Percentiles rank a stretch among this genome's conserved stretches.
phyloP scores from a whole-genome alignment of 2,888 invertebrate species.

The Archips xylosteana region DNA sequence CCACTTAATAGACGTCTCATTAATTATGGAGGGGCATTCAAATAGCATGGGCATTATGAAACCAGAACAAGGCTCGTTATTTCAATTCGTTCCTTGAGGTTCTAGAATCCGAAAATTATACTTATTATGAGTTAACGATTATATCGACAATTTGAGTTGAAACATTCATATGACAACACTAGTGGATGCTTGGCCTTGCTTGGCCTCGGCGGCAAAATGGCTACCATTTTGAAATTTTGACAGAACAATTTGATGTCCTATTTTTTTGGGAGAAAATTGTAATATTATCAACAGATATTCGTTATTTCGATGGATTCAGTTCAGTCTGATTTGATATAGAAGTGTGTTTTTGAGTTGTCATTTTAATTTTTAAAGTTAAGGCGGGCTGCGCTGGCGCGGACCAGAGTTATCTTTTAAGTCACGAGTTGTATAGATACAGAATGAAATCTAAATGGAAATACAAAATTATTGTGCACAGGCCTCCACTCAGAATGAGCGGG shows the following conservation, averaged over 20 bases:
- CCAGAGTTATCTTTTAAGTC: too few species aligned
- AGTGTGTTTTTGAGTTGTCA: too few species aligned
- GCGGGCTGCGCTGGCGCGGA: too few species aligned
- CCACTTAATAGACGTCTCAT: constrained; percentile 38
- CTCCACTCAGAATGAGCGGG: too few species aligned
- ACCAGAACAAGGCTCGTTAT: constrained; percentile 35
- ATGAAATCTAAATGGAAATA: too few species aligned
- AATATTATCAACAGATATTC: too few species aligned
- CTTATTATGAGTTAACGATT: neutral
- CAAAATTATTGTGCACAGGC: too few species aligned
- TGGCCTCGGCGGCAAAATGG: neutral
- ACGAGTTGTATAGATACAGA: too few species aligned
- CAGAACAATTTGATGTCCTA: neutral
- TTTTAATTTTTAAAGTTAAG: too few species aligned
- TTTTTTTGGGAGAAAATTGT: too few species aligned
- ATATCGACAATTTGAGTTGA: neutral
- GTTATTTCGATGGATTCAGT: too few species aligned
- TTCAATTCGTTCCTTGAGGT: constrained; percentile 31
- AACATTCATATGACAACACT: neutral
- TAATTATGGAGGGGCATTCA: constrained; percentile 34
- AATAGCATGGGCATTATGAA: constrained; percentile 39
- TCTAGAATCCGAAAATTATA: constrained; percentile 19
- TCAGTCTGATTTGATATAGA: too few species aligned
- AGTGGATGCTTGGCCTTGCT: neutral
- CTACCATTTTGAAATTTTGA: neutral